Base-by-base conservation (phyloP, 2,888 invertebrate genomes). In the Liopterus haemorrhoidalis region DNA sequence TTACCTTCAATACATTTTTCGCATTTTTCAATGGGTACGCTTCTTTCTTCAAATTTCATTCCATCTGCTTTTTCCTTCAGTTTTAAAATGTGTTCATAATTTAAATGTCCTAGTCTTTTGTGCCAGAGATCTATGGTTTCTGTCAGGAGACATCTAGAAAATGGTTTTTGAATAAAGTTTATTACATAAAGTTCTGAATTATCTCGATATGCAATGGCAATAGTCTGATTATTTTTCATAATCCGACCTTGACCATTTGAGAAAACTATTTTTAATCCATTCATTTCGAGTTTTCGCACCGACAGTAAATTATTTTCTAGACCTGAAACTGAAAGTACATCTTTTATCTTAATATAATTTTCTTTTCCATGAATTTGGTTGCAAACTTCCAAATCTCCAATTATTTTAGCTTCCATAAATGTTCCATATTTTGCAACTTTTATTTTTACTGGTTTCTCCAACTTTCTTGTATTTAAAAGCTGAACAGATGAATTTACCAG, bases 1-100 rank as follows among this genome's bases (percentile, higher is more conserved):
- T 57, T 57, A 11, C 57, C 55, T 27, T 53, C 41, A 4, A 55
- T 48, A 36, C 57, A 56, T 8, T 37, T 32, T 46, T 43, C 31
- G 41, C 53, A 56, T 4, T n/a, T 16, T 31, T 41, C 25, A 11
- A 12, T 16, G 5, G 25, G 14, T 24, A 30, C 25, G 19, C 36
- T 42, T 16, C 28, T 27, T 6, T 30, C 37, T 1, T 41, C 37
- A 16, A 36, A 9, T 11, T 49, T 43, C 18, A 50, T 41, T n/a
- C 45, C 51, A 12, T 47, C 3, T 5, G 37, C 33, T 21, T 30
- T 39, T 9, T 46, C 39, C 19, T 43, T 5, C 9, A 53, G 24
- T 32, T 39, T 43, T 20, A 41, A 25, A 15, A 52, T 14, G 43
- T 44, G 38, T 19, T 32, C 46, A 39, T 43, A 28, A 21, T 36